Base-by-base conservation (phyloP, 2,888 invertebrate genomes). In the Gastracanthus pulcherrimus region DNA sequence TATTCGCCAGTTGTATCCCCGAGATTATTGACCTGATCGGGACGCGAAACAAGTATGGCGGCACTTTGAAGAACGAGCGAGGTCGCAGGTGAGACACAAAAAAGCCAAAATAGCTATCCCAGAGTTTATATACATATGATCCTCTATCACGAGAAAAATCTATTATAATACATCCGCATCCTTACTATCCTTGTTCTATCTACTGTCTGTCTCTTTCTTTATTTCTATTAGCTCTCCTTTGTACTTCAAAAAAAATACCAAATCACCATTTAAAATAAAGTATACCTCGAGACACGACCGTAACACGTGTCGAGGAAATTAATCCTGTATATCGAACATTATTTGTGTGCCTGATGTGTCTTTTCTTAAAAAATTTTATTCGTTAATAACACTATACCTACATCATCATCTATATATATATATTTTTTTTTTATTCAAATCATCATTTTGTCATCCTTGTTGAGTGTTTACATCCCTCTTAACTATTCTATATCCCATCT, bases 11-110 rank as follows among this genome's bases (percentile, higher is more conserved):
- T 96, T 99, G 98, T 96, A 98, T 99, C 94, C 99, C 99, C 94
- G 99, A 99, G 96, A 99, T 99, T 94, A 98, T 98, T 95, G 99
- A 99, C 96, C 97, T 99, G 96, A 97, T 99, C 95, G 99, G 99
- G 94, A 98, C 98, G 95, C 97, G 99, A 95, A 98, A 99, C 95
- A 99, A 99, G 95, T 99, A 99, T 95, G 98, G 98, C 94, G 99
- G 99, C 94, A 98, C 98, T 94, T 98, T 98, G 96, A 99, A 99
- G 96, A 98, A 99, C 95, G 99, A 99, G 95, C 97, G 98, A 95
- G 99, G 99, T 95, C 97, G 99, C 97, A 98, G 99, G 99, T 99
- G 96, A 97, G 96, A 95, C 93, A 94, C 94, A 86, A 89, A 87
- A 84, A 86, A 86, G 86, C 86, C 88, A 89, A 88, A 88, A 86